phyloP scores from a whole-genome alignment of 92 coral and sea anemone species.

The Epizoanthus fatuus region DNA sequence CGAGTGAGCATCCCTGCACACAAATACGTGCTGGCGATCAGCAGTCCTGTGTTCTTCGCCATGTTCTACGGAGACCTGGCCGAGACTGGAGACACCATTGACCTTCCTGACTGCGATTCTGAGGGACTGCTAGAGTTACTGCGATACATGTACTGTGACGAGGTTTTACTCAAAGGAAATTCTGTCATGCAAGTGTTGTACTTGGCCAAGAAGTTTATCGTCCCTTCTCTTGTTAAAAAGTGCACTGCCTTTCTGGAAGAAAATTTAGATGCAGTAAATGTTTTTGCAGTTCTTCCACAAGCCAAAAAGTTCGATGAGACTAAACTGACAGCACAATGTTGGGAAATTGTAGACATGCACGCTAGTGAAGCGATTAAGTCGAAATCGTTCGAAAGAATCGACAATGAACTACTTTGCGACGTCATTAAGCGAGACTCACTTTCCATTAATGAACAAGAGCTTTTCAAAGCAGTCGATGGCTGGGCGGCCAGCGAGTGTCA shows the following conservation, averaged over 20 bases:
- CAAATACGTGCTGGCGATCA: constrained; percentile 65
- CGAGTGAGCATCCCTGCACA: constrained; percentile 60
- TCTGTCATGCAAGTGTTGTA: constrained; percentile 63
- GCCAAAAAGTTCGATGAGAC: constrained; percentile 57
- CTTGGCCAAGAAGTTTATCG: constrained; percentile 64
- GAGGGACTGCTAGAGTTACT: constrained; percentile 57
- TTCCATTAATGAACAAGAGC: constrained; percentile 30
- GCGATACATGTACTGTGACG: constrained; percentile 58
- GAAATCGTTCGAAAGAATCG: constrained; percentile 19
- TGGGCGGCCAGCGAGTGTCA: constrained; percentile 33
- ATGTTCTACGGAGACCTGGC: constrained; percentile 71
- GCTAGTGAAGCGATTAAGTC: constrained; percentile 56
- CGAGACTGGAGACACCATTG: constrained; percentile 46
- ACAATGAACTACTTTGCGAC: constrained; percentile 31
- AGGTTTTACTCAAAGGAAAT: constrained; percentile 44
- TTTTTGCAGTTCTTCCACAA: constrained; percentile 56
- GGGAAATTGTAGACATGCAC: constrained; percentile 58
- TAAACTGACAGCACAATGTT: constrained; percentile 46
- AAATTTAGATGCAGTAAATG: constrained; percentile 55
- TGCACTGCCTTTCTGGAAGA: constrained; percentile 56
- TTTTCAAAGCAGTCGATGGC: constrained; percentile 24
- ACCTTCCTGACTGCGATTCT: constrained; percentile 64
- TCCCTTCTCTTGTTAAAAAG: constrained; percentile 53
- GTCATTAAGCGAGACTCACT: constrained; percentile 35
- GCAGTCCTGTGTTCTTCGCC: constrained; percentile 70